phyloP scores from a whole-genome alignment of 2,113 vertebrate genomes.

The Phoenicopterus ruber region DNA sequence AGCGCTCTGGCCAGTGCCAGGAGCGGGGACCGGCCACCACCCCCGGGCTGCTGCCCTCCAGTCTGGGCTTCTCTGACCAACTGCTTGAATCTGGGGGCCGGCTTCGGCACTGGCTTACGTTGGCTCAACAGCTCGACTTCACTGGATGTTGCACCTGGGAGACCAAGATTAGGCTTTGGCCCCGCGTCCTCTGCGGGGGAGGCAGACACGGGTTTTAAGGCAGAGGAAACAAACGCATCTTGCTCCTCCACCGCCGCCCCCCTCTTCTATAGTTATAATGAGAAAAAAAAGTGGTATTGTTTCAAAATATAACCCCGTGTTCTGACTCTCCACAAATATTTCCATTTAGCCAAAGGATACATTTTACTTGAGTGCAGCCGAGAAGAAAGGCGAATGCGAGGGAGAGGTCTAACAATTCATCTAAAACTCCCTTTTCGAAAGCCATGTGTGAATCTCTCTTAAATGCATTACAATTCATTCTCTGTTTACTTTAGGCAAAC shows the following conservation, averaged over 20 bases:
- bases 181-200: not conserved
- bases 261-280: not conserved
- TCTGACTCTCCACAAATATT: conserved; percentile 21
- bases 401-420: conserved; percentile 24
- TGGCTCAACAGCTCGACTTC: not conserved
- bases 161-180: not conserved
- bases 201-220: not conserved
- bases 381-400: conserved; percentile 57
- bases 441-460: conserved; percentile 54
- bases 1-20: not conserved
- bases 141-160: not conserved
- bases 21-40: not conserved
- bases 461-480: conserved; percentile 71
- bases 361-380: conserved; percentile 32
- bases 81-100: not conserved
- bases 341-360: conserved; percentile 40
- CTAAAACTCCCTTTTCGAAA: conserved; percentile 48
- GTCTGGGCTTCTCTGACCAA: not conserved
- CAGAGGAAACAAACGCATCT: conserved; percentile 5
- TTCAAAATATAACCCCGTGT: conserved; percentile 19
- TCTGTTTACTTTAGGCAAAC: conserved; percentile 78
- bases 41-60: not conserved
- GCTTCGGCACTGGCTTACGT: not conserved
- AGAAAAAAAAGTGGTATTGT: not conserved
- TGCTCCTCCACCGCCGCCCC: not conserved